Evolutionary conservation across 1,140 invertebrate species (phyloP).

Genomic region (Pemphigus obesinymphae): DNA sequence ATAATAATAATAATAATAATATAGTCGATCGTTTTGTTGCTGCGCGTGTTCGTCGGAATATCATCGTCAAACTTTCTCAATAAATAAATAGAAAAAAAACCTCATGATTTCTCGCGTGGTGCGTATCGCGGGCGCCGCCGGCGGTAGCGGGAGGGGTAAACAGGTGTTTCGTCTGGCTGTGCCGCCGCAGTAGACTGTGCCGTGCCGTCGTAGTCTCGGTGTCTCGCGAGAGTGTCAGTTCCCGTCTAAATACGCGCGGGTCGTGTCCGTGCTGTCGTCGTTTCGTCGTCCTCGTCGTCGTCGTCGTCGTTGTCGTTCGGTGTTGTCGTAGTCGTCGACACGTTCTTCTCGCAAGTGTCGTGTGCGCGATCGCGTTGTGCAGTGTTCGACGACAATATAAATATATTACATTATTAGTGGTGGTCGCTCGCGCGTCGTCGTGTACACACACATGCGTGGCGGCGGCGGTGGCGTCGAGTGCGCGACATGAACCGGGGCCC

Average conservation of each 20-base stretch:
- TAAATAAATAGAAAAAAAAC: background rate
- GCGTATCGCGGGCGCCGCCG: slow-evolving; percentile 1
- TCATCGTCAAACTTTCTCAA: background rate
- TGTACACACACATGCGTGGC: background rate
- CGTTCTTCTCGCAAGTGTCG: background rate
- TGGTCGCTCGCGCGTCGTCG: background rate
- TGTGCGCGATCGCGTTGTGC: background rate
- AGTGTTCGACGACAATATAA: background rate
- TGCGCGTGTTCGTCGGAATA: background rate
- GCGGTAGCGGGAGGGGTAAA: slow-evolving; percentile 8
- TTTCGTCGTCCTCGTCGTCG: background rate
- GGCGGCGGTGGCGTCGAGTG: background rate
- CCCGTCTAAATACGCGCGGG: background rate
- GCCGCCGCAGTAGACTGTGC: background rate
- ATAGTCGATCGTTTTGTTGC: no score
- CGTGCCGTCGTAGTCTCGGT: slow-evolving; percentile 3
- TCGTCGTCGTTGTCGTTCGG: background rate
- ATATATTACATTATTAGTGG: background rate
- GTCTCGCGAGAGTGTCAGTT: background rate
- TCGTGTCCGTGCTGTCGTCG: background rate
- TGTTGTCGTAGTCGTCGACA: background rate
- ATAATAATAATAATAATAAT: no score
- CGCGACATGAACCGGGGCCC: slow-evolving; percentile 54
- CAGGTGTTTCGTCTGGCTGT: slow-evolving; percentile 31
- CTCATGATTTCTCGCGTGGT: background rate